phyloP scores from a whole-genome alignment of 1,140 invertebrate genomes.

The Ptiloglossa arizonensis region DNA sequence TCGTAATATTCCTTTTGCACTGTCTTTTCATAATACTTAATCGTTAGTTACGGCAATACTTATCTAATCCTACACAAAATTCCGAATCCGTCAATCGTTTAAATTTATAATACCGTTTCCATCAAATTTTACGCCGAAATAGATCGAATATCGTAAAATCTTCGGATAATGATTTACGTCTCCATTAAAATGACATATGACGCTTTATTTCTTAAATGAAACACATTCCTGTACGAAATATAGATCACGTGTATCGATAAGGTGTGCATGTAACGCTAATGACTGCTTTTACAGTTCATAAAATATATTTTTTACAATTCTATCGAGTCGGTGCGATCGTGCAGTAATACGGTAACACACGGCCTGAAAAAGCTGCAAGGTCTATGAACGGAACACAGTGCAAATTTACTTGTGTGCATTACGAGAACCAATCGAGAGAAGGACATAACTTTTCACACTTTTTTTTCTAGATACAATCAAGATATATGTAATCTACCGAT shows the following conservation, averaged over 20 bases:
- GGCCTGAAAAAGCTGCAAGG: conserved; percentile 9
- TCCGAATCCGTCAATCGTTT: neutral
- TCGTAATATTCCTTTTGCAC: no score
- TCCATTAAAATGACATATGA: neutral
- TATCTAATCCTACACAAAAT: neutral
- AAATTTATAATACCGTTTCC: neutral
- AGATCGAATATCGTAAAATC: neutral
- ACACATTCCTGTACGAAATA: conserved; percentile 15
- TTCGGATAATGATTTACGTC: neutral
- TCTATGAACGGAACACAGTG: neutral
- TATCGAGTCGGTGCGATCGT: conserved; percentile 5
- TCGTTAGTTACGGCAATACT: neutral
- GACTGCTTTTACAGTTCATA: conserved; percentile 30
- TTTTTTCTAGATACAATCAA: neutral
- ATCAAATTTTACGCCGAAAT: neutral
- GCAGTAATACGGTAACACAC: neutral
- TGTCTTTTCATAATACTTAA: no score
- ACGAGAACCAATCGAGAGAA: neutral
- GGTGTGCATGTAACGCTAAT: conserved; percentile 13
- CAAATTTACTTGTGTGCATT: neutral
- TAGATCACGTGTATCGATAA: conserved; percentile 18
- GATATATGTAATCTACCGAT: conserved; percentile 10
- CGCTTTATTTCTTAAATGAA: neutral
- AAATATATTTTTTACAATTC: conserved; percentile 17
- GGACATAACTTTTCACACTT: neutral